Evolutionary conservation across 2,888 invertebrate genomes (phyloP), one percentile per base, ranked within the genome.

Genomic region (Molanna angustata): DNA sequence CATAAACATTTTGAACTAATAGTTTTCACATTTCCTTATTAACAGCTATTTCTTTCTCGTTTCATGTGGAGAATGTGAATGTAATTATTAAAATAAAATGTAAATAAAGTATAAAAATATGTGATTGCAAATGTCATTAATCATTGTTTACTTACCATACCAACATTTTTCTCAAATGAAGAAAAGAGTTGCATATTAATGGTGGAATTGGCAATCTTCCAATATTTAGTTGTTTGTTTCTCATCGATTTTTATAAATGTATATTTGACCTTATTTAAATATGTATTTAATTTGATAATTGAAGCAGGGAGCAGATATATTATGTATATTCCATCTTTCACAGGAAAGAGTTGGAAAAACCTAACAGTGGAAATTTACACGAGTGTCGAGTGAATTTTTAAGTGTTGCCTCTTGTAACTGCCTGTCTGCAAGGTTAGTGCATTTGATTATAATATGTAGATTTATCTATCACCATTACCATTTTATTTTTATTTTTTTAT

Each of bases 371-470:
- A 45, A 47, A 52, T 41, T 52, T 49, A 41, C 41, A 18, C 42
- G 42, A 31, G 49, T 50, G 42, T 56, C 50, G 51, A 54, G 53
- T 54, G 50, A 49, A 48, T 57, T 54, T 53, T 57, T 57, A 48
- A 57, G 54, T 54, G 54, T 54, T 54, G 49, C 52, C 56, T 49
- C 49, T 49, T 54, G 44, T 57, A 54, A 54, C 57, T 44, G 51
- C 54, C 57, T 52, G 49, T 43, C 52, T 57, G 54, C 54, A 54
- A 57, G 57, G 57, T 57, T 57, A 57, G 57, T 57, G 50, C 40
- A 35, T 53, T 53, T 53, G 51, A 46, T 51, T 51, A 42, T 46
- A 39, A 44, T 14, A 41, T 4, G 27, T 27, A 27, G 27, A 27
- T 27, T 27, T 27, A 27, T 27, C 27, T 7, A 27, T 27, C 27